These are phyloP conservation scores for Sus cebifrons DNA, from an alignment of 2,797 vertebrate genomes.

Conservation along the genomic window DNA sequence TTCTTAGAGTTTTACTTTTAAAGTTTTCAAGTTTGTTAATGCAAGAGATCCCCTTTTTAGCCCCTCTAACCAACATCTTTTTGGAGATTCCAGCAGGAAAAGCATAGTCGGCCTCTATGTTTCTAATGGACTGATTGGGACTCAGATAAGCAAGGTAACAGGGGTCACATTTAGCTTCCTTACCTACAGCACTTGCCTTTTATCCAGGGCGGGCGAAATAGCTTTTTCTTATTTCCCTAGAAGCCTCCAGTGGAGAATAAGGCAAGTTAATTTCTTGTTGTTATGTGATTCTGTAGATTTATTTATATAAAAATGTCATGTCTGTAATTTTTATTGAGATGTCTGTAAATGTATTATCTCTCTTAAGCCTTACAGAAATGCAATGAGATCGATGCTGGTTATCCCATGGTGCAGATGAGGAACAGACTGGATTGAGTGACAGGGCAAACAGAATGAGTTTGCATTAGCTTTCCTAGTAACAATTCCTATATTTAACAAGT, in stretches of 20 bases:
- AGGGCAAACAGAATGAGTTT: constrained; percentile 1
- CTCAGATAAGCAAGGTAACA: neutral
- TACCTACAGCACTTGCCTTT: neutral
- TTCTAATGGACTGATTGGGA: neutral
- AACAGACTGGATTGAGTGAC: constrained; percentile 20
- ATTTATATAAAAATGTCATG: neutral
- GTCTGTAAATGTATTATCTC: neutral
- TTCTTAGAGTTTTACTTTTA: constrained; percentile 35
- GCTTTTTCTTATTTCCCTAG: constrained; percentile 29
- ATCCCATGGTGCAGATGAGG: constrained; percentile 9
- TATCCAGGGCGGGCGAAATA: neutral
- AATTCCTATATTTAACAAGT: constrained; percentile 47
- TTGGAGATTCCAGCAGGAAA: neutral
- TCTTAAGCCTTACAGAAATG: constrained; percentile 28
- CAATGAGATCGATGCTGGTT: constrained; percentile 20
- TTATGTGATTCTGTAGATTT: constrained; percentile 16
- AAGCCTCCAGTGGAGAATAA: constrained; percentile 19
- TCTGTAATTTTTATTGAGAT: neutral
- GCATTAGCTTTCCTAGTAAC: constrained; percentile 17
- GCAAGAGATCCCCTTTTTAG: neutral
- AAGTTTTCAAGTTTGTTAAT: constrained; percentile 58
- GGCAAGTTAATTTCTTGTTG: constrained; percentile 42
- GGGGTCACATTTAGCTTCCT: neutral
- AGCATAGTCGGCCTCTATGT: neutral
- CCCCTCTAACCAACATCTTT: constrained; percentile 3